These are phyloP conservation scores for Xestia c-nigrum DNA, from an alignment of 2,888 invertebrate species.

Conservation along the genomic window DNA sequence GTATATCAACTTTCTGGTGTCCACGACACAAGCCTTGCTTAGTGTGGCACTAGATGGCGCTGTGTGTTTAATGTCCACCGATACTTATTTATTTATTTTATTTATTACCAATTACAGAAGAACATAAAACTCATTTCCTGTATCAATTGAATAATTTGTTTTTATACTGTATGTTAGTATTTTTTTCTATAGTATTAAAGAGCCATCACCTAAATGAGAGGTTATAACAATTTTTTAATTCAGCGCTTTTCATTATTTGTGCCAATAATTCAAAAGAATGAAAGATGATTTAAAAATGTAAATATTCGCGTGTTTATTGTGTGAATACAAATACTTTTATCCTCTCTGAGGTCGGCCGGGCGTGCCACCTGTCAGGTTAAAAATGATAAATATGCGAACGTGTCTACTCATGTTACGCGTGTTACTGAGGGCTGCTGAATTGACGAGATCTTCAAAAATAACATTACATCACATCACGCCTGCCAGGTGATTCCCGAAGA, in stretches of 20 bases:
- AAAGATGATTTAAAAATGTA: constrained; percentile 28
- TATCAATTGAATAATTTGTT: background rate
- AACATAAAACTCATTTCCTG: background rate
- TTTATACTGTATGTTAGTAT: background rate
- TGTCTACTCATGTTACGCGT: constrained; percentile 26
- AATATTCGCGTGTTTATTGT: constrained; percentile 32
- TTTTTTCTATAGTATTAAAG: background rate
- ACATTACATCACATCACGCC: too few relatives aligned
- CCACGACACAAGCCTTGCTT: too few relatives aligned
- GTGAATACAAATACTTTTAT: constrained; percentile 43
- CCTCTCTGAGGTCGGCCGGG: constrained; percentile 37
- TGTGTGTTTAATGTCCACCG: too few relatives aligned
- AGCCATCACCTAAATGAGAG: background rate
- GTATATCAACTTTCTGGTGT: too few relatives aligned
- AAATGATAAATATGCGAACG: constrained; percentile 36
- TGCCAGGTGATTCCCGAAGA: too few relatives aligned
- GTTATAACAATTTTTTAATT: background rate
- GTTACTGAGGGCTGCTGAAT: background rate
- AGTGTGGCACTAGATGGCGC: too few relatives aligned
- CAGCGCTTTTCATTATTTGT: constrained; percentile 2
- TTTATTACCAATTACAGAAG: background rate
- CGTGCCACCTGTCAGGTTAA: constrained; percentile 45
- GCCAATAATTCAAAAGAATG: constrained; percentile 15
- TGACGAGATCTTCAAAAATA: background rate
- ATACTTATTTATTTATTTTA: too few relatives aligned